These are phyloP conservation scores for Melinopterus prodromus DNA, from an alignment of 2,888 invertebrate species.

Conservation along the genomic window DNA sequence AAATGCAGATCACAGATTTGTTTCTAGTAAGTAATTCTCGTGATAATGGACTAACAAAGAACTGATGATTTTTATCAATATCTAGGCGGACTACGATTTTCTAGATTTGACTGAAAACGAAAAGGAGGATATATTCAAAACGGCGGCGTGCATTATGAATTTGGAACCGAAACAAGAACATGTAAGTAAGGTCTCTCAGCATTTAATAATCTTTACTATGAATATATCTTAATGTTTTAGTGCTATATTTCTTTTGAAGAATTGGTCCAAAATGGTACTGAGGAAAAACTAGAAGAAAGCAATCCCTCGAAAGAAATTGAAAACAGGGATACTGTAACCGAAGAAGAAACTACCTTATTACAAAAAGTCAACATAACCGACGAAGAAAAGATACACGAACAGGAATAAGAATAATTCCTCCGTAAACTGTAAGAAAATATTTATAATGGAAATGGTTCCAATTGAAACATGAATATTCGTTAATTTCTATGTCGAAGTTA, in stretches of 20 bases:
- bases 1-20: background rate
- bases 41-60: background rate
- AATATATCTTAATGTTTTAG: background rate
- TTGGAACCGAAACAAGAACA: slow-evolving; percentile 10
- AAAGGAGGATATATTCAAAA: slow-evolving; percentile 15
- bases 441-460: background rate
- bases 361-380: background rate
- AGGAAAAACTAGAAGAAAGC: background rate
- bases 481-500: too few relatives aligned
- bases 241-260: background rate
- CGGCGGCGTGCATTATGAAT: slow-evolving; percentile 16
- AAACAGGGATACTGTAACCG: background rate
- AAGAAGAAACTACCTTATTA: background rate
- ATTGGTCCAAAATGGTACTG: background rate
- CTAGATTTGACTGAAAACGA: slow-evolving; percentile 17
- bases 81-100: slow-evolving; percentile 20
- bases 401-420: background rate
- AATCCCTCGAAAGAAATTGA: background rate
- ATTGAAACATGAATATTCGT: too few relatives aligned
- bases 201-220: background rate
- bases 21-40: background rate
- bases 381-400: background rate
- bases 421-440: background rate
- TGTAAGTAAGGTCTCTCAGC: slow-evolving; percentile 6
- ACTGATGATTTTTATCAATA: background rate